Evolutionary conservation across 2,888 invertebrate genomes (phyloP), one percentile per base, ranked within the genome.

Genomic region (Polydesmus complanatus): DNA sequence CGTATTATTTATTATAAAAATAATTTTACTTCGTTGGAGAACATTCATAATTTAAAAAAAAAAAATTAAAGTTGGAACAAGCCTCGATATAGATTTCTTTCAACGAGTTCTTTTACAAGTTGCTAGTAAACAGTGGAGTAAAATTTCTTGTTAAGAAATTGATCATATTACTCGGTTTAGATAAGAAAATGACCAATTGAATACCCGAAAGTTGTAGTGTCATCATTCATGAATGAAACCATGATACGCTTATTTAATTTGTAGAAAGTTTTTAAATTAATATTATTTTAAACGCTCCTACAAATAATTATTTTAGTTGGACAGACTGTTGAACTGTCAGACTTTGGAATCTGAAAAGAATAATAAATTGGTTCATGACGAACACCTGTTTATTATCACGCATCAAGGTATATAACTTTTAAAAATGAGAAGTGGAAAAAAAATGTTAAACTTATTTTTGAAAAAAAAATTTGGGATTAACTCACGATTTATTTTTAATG

Each of bases 321-420:
- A 95, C 73, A 89, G 89, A 71, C 77, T 95, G 22, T 78, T 95
- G 47, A 78, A 77, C 27, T 84, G 90, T 0, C 94, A 95, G 74
- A 78, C 84, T 62, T 81, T 92, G 78, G 79, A 89, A 55, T 91
- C 91, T 66, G 79, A 3, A 80, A 84, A 71, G 19, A 70, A 72
- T 60, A 81, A 86, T 60, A 78, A 83, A 61, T 81, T 83, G 0
- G 93, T 95, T 0, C 95, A 95, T 67, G 97, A 97, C 73, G 97
- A 97, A 70, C 96, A 97, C 77, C 80, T 97, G 5, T 98, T 98
- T 73, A 96, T 97, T 64, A 80, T 97, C 58, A 96, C 93, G 14
- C 97, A 97, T 78, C 97, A 97, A 85, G 93, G 95, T 94, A 76
- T 62, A 63, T 52, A 48, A 53, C 51, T 19, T 55, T n/a, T 64